Evolutionary conservation across 2,797 vertebrate species (phyloP).

Genomic region (Phrynocephalus guinanensis): DNA sequence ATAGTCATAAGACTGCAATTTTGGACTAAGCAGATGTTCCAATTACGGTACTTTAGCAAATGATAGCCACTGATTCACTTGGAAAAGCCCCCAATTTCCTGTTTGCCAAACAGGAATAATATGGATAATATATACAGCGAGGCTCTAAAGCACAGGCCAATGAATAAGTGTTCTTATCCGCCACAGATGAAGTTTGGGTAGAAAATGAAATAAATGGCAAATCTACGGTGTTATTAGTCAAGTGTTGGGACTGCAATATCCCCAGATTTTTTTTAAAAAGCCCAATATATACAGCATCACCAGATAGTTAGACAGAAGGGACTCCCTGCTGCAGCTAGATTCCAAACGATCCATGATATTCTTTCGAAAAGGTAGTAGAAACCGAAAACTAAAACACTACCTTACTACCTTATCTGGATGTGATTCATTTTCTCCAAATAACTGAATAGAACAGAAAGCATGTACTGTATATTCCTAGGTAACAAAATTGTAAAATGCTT

Average conservation of each 20-base stretch:
- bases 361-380: not conserved
- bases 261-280: not conserved
- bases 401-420: not conserved
- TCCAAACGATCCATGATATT: not conserved
- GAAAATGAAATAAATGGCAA: not conserved
- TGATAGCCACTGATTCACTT: not conserved
- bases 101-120: conserved; percentile 3
- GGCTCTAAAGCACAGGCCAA: not conserved
- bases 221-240: not conserved
- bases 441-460: not conserved
- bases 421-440: not conserved
- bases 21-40: not conserved
- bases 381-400: not conserved
- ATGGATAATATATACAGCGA: not conserved
- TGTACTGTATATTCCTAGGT: not conserved
- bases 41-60: too few species aligned
- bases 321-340: not conserved
- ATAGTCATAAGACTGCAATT: not conserved
- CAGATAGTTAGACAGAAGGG: not conserved
- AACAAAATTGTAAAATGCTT: not conserved
- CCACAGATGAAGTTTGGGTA: not conserved
- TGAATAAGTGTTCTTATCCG: not conserved
- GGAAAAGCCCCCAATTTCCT: not conserved
- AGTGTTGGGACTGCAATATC: not conserved
- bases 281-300: not conserved